These are phyloP conservation scores for Oedothorax gibbosus DNA, from an alignment of 1,140 invertebrate species.

Conservation along the genomic window DNA sequence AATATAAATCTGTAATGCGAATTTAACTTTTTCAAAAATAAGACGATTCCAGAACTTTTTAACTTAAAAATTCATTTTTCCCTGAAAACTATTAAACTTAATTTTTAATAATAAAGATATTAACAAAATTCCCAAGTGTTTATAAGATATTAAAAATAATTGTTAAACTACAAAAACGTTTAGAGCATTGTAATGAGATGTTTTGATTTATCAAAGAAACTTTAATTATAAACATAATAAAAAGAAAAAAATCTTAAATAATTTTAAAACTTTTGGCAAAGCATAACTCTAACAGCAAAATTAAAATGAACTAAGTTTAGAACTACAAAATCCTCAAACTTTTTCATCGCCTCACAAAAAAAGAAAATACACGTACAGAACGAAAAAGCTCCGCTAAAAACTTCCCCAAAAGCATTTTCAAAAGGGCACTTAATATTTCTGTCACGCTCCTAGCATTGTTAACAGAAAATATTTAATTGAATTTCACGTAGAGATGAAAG, in stretches of 20 bases:
- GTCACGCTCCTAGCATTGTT: slow-evolving; percentile 46
- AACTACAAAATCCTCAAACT: neutral
- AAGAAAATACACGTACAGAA: neutral
- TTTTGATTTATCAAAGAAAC: neutral
- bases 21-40: too few species aligned
- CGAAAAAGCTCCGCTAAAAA: slow-evolving; percentile 11
- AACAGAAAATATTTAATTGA: slow-evolving; percentile 58
- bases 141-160: too few species aligned
- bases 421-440: slow-evolving; percentile 56
- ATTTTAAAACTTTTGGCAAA: neutral
- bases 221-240: neutral
- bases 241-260: neutral
- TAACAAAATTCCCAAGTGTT: too few species aligned
- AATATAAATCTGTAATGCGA: too few species aligned
- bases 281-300: neutral
- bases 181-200: too few species aligned
- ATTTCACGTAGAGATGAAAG: slow-evolving; percentile 55
- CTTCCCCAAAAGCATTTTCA: slow-evolving; percentile 34
- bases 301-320: neutral
- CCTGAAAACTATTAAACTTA: too few species aligned
- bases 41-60: too few species aligned
- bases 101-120: too few species aligned
- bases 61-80: too few species aligned
- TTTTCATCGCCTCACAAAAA: neutral
- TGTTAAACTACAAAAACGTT: too few species aligned